Conservation (phyloP, 2,797 vertebrate genomes). For the Sciaenops ocellatus region DNA sequence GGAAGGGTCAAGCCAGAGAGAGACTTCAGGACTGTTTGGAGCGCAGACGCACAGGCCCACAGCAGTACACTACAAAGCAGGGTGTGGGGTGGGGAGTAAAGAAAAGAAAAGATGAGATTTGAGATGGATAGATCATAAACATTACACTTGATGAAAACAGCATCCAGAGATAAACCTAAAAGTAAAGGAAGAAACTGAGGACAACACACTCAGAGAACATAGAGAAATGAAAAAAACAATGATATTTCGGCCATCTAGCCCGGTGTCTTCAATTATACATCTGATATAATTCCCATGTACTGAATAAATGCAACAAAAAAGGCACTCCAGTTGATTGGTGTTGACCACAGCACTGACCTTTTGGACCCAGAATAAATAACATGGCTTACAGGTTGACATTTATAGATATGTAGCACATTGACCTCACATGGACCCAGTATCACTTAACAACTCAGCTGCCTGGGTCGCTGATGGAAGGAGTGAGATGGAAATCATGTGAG, state of each 20-base stretch:
- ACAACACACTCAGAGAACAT: background rate
- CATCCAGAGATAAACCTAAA: constrained; percentile 29
- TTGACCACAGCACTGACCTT: constrained; percentile 60
- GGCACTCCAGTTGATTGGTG: constrained; percentile 64
- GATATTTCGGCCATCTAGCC: background rate
- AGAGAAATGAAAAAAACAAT: background rate
- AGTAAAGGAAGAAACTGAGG: background rate
- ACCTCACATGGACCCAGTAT: constrained; percentile 46
- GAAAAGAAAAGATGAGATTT: constrained; percentile 75
- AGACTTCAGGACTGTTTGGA: constrained; percentile 90
- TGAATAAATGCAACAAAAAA: constrained; percentile 51
- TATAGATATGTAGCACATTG: constrained; percentile 68
- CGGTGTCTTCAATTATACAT: constrained; percentile 33
- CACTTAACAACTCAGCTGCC: constrained; percentile 55
- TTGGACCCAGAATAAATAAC: constrained; percentile 46
- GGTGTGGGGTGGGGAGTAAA: constrained; percentile 61
- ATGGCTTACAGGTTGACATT: constrained; percentile 59
- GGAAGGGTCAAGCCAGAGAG: constrained; percentile 78
- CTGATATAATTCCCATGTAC: constrained; percentile 28
- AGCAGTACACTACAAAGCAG: constrained; percentile 84
- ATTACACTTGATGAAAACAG: constrained; percentile 58
- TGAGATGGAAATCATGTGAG: constrained; percentile 39
- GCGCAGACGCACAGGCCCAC: constrained; percentile 89
- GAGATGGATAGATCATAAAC: constrained; percentile 25
- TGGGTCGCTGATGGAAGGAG: constrained; percentile 22